Percentiles rank a stretch among this genome's conserved stretches.
Conservation (phyloP, 1,140 invertebrate genomes). For the Anadara kagoshimensis region DNA sequence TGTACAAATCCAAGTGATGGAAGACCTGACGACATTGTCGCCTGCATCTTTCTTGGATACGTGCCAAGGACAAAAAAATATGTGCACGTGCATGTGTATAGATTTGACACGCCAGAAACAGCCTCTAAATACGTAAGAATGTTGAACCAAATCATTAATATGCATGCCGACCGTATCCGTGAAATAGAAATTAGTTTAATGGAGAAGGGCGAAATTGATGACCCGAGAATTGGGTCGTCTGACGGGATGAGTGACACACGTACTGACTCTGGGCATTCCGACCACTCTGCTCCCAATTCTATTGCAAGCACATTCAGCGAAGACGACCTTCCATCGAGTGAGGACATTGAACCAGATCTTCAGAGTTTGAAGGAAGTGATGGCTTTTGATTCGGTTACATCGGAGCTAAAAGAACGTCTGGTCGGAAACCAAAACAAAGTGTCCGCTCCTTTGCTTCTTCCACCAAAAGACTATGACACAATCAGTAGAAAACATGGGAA, state of each 20-base stretch:
- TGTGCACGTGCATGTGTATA: conserved; percentile 95
- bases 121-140: conserved; percentile 89
- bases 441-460: conserved; percentile 84
- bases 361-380: conserved; percentile 77
- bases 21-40: conserved; percentile 83
- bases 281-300: conserved; percentile 38
- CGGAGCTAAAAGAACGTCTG: conserved; percentile 91
- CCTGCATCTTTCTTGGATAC: conserved; percentile 82
- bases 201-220: conserved; percentile 57
- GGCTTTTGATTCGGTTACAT: conserved; percentile 92
- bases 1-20: conserved; percentile 66
- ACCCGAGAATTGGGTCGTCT: conserved; percentile 36
- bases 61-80: conserved; percentile 87
- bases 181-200: conserved; percentile 66
- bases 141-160: conserved; percentile 86
- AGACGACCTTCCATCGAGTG: conserved; percentile 47
- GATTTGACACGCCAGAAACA: conserved; percentile 94
- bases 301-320: conserved; percentile 57
- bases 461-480: conserved; percentile 93
- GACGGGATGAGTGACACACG: conserved; percentile 52
- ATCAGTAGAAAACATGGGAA: conserved; percentile 86
- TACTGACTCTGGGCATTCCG: conserved; percentile 34
- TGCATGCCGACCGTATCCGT: conserved; percentile 81
- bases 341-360: conserved; percentile 63
- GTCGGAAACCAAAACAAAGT: conserved; percentile 73